phyloP scores from a whole-genome alignment of 2,888 invertebrate species.

The Girardia tigrina region DNA sequence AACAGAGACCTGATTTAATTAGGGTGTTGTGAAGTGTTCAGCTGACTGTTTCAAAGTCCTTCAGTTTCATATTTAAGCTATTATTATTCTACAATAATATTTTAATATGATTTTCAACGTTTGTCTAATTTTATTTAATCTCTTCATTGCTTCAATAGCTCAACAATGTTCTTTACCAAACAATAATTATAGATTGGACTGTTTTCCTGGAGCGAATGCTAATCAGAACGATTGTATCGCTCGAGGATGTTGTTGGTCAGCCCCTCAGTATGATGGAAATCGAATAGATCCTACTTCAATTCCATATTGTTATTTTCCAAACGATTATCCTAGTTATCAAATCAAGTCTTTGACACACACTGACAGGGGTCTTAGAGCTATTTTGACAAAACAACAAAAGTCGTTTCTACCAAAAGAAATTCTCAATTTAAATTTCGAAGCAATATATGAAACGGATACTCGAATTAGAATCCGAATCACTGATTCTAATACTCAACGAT shows the following conservation, averaged over 20 bases:
- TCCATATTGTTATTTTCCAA: slow-evolving; percentile 3
- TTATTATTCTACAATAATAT: too few relatives aligned
- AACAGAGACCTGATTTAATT: too few relatives aligned
- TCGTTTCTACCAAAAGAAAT: slow-evolving; percentile 16
- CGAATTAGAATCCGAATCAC: slow-evolving; percentile 1
- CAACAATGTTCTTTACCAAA: neutral
- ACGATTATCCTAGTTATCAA: neutral
- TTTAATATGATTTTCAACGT: too few relatives aligned
- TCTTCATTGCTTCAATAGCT: neutral
- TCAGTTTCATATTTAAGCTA: too few relatives aligned
- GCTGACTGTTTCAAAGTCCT: too few relatives aligned
- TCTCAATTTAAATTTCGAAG: neutral
- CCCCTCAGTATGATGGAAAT: neutral
- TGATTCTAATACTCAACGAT: slow-evolving; percentile 17
- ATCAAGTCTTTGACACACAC: neutral
- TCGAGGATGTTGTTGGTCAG: neutral
- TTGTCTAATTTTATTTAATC: neutral
- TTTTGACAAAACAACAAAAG: neutral
- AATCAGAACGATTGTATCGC: neutral
- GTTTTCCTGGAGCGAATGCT: neutral
- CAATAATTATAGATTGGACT: neutral
- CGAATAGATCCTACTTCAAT: neutral
- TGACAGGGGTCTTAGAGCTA: neutral
- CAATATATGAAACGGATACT: neutral
- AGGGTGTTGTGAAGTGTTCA: too few relatives aligned